These are phyloP conservation scores for Thunnus albacares DNA, from an alignment of 2,797 vertebrate genomes.

Conservation along the genomic window DNA sequence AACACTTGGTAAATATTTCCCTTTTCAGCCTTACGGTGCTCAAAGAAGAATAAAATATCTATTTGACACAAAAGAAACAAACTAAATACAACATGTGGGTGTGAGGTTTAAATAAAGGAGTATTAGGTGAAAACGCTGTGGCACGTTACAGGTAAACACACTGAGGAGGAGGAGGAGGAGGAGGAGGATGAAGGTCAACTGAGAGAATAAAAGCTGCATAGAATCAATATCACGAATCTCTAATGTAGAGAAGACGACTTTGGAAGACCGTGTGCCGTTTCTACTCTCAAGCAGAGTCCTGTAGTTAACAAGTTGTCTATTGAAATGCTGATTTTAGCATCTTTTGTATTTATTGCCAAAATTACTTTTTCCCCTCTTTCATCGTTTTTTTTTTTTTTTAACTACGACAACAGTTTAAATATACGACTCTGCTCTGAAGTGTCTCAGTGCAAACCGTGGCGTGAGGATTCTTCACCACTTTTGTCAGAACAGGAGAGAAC, in stretches of 20 bases:
- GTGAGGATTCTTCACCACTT: rapidly evolving
- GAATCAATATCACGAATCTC: slow-evolving; percentile 59
- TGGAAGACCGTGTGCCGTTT: not conserved
- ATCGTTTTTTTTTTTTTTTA: not conserved
- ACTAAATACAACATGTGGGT: not conserved
- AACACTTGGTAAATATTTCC: slow-evolving; percentile 38
- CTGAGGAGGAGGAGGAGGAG: not conserved
- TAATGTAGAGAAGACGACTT: slow-evolving; percentile 74
- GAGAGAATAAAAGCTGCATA: slow-evolving; percentile 65
- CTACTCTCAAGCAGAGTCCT: slow-evolving; percentile 9
- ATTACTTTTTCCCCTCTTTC: not conserved
- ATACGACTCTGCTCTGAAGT: not conserved
- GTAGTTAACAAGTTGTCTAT: not conserved
- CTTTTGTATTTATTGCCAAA: not conserved
- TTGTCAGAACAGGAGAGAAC: slow-evolving; percentile 22
- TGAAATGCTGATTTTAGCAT: not conserved
- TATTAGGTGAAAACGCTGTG: slow-evolving; percentile 26
- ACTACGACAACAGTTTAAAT: not conserved
- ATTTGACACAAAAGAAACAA: slow-evolving; percentile 3
- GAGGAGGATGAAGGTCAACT: slow-evolving; percentile 21
- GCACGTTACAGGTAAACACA: slow-evolving; percentile 43
- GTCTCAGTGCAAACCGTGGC: not conserved
- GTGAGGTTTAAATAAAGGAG: slow-evolving; percentile 30
- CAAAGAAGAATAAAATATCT: not conserved
- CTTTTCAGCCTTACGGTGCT: slow-evolving; percentile 44